Evolutionary conservation across 2,113 vertebrate species (phyloP), one percentile per base, ranked within the genome.

Genomic region (Vimba vimba): DNA sequence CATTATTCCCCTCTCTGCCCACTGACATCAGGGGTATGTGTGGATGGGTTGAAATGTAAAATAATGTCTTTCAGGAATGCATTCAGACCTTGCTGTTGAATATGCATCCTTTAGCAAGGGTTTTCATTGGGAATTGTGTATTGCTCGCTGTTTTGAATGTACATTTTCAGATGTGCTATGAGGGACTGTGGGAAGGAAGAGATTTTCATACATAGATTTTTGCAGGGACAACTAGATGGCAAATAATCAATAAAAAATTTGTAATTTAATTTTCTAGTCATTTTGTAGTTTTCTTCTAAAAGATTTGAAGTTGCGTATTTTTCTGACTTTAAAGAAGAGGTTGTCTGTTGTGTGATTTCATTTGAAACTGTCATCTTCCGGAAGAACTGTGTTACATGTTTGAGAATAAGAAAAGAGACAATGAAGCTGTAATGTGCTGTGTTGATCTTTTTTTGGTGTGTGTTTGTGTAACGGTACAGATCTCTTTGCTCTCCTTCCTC

Each of bases 1-100:
- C 89, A 92, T 94, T 62, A 87, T 87, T 90, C 92, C 87, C 87
- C 86, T 89, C 84, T 84, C 4, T 55, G 47, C 84, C 75, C 62
- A 50, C 62, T 76, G 66, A 21, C 7, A 23, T n/a, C n/a, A 66
- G n/a, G 39, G 9, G 10, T 43, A 47, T 33, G 19, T 21, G 43
- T 85, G 59, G 59, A 69, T 43, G 62, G 12, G 21, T 62, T 60
- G 27, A 55, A 80, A 73, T 43, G 43, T 9, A 10, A 10, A 43
- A 43, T 10, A 43, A 43, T 36, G 80, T 33, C 27, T 82, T 69
- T 69, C 15, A 64, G 78, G 57, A 82, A 52, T 69, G 64, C 17
- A 69, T 47, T 66, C 13, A 52, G 64, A 27, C 50, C 45, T 66
- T 82, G 10, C 62, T 23, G 62, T 47, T 13, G 17, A 68, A 69